Conservation (phyloP, 2,888 invertebrate genomes). For the Zygothrica quintamaculata region DNA sequence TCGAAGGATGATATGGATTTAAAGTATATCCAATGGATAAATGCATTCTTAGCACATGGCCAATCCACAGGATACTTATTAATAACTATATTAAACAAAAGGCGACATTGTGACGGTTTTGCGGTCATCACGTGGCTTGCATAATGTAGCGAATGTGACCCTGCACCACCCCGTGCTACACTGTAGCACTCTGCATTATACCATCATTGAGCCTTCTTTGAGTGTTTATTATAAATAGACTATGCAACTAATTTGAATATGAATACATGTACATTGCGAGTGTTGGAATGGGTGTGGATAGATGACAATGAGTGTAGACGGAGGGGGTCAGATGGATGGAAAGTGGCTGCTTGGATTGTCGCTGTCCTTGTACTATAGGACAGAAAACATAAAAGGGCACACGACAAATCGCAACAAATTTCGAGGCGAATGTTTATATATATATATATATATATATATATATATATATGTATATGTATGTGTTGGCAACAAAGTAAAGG, state of each 20-base stretch:
- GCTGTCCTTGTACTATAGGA: slow-evolving; percentile 33
- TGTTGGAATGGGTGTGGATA: slow-evolving; percentile 14
- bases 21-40: no score
- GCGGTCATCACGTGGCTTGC: slow-evolving; percentile 43
- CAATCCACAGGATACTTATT: slow-evolving; percentile 19
- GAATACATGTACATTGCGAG: slow-evolving; percentile 1
- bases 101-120: slow-evolving; percentile 20
- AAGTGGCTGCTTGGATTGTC: not conserved
- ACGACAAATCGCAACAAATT: slow-evolving; percentile 54
- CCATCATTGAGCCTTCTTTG: not conserved
- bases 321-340: no score
- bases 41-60: slow-evolving; percentile 7
- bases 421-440: slow-evolving; percentile 15
- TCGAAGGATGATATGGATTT: slow-evolving; percentile 13
- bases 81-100: slow-evolving; percentile 34
- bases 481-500: slow-evolving; percentile 25
- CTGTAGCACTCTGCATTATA: not conserved
- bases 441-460: not conserved
- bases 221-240: slow-evolving; percentile 43
- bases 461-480: not conserved
- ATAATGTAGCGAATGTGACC: slow-evolving; percentile 31
- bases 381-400: slow-evolving; percentile 34
- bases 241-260: slow-evolving; percentile 61
- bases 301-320: no score
- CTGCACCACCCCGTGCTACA: not conserved